phyloP scores from a whole-genome alignment of 2,113 vertebrate genomes.

The Carassius gibelio region DNA sequence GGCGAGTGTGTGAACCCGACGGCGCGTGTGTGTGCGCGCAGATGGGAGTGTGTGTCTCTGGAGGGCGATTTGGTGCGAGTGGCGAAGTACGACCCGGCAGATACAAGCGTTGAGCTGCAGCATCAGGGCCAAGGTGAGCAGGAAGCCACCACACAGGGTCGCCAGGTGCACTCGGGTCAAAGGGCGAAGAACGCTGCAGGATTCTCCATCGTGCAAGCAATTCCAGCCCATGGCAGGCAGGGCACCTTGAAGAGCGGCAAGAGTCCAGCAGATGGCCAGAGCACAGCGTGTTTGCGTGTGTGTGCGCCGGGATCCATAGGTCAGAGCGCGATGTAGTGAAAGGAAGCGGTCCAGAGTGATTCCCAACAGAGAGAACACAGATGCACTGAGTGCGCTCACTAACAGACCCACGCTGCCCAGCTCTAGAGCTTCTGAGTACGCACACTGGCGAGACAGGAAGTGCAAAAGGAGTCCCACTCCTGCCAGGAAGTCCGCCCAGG shows the following conservation, averaged over 20 bases:
- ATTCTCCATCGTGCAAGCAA: conserved; percentile 76
- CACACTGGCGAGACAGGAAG: conserved; percentile 85
- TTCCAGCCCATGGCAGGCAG: conserved; percentile 91
- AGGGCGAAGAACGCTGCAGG: conserved; percentile 84
- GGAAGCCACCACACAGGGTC: conserved; percentile 84
- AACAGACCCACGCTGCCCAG: conserved; percentile 85
- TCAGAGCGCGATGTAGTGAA: conserved; percentile 90
- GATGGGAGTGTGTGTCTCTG: conserved; percentile 87
- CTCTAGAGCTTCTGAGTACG: conserved; percentile 75
- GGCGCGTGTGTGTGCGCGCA: conserved; percentile 81
- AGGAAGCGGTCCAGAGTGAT: conserved; percentile 93
- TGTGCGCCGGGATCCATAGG: conserved; percentile 85
- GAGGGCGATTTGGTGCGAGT: conserved; percentile 92
- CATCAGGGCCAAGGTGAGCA: conserved; percentile 82
- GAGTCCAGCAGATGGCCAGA: conserved; percentile 84
- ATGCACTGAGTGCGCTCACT: conserved; percentile 89
- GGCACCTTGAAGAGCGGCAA: conserved; percentile 80
- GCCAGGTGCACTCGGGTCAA: conserved; percentile 85
- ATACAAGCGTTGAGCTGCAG: conserved; percentile 91
- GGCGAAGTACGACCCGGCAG: conserved; percentile 84
- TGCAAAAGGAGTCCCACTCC: conserved; percentile 86
- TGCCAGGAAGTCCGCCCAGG: conserved; percentile 86
- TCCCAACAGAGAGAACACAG: conserved; percentile 87
- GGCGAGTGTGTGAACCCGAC: conserved; percentile 81
- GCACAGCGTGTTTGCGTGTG: conserved; percentile 84